Evolutionary conservation across 37 sponge, comb jelly and placozoan species (phyloP).

Genomic region (Lycopodina hypogea): DNA sequence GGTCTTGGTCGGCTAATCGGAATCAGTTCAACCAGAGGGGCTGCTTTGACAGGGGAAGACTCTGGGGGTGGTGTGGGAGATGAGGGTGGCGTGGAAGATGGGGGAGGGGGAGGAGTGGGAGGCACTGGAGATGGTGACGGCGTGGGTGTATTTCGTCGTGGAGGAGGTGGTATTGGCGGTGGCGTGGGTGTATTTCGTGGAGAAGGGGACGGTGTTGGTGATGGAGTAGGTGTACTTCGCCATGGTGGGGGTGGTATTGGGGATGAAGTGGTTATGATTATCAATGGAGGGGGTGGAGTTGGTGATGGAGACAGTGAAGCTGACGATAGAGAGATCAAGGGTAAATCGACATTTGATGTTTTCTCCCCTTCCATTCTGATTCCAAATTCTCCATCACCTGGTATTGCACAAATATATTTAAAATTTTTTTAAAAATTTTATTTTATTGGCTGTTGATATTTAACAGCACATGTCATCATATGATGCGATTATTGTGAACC

Average conservation of each 20-base stretch:
- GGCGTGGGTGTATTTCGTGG: neutral
- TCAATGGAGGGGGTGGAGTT: neutral
- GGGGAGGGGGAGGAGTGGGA: neutral
- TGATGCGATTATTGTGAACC: no score
- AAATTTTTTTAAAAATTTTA: no score
- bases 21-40: no score
- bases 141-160: slow-evolving; percentile 1
- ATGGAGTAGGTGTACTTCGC: neutral
- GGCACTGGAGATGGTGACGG: neutral
- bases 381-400: no score
- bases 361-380: no score
- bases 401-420: no score
- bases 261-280: neutral
- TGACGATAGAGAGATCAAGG: neutral
- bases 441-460: no score
- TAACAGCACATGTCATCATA: no score
- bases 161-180: neutral
- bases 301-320: neutral
- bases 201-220: neutral
- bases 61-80: neutral
- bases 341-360: no score
- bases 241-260: slow-evolving; percentile 2
- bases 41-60: neutral
- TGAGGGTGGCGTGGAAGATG: neutral
- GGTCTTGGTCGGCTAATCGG: no score